Percentiles rank a stretch among this genome's conserved stretches.
Evolutionary conservation across 2,113 vertebrate genomes (phyloP).

Genomic region (Nothocercus nigrocapillus): DNA sequence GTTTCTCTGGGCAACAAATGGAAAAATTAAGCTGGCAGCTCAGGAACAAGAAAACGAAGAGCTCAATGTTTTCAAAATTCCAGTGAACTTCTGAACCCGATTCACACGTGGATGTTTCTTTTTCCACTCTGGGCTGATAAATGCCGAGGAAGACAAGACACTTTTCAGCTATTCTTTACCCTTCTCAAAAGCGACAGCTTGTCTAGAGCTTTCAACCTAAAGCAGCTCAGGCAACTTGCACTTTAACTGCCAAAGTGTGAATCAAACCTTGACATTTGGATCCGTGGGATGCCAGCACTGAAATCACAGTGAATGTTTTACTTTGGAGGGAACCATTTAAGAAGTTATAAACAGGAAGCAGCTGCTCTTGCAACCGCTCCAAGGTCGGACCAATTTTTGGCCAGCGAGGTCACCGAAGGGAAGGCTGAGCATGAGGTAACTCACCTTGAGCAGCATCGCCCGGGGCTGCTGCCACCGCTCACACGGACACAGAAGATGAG

Average conservation of each 20-base stretch:
- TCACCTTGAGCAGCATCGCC: neutral
- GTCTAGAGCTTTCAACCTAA: neutral
- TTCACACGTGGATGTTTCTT: neutral
- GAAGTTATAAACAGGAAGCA: neutral
- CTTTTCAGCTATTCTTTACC: no score
- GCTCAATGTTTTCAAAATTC: neutral
- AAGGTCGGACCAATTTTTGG: neutral
- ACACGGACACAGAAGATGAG: neutral
- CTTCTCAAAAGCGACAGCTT: no score
- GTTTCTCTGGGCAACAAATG: neutral
- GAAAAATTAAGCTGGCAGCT: neutral
- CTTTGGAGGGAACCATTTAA: neutral
- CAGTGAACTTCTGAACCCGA: neutral
- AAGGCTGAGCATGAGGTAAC: neutral
- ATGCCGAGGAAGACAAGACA: neutral
- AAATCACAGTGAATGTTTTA: neutral
- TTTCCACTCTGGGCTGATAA: neutral
- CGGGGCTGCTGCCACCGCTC: neutral
- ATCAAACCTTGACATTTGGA: rapidly evolving
- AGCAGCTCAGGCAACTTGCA: neutral
- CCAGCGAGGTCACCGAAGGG: neutral
- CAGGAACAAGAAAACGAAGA: neutral
- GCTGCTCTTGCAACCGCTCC: neutral
- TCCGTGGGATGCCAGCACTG: neutral
- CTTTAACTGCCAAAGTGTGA: neutral